phyloP scores from a whole-genome alignment of 2,888 invertebrate genomes.

The Catocala sponsa region DNA sequence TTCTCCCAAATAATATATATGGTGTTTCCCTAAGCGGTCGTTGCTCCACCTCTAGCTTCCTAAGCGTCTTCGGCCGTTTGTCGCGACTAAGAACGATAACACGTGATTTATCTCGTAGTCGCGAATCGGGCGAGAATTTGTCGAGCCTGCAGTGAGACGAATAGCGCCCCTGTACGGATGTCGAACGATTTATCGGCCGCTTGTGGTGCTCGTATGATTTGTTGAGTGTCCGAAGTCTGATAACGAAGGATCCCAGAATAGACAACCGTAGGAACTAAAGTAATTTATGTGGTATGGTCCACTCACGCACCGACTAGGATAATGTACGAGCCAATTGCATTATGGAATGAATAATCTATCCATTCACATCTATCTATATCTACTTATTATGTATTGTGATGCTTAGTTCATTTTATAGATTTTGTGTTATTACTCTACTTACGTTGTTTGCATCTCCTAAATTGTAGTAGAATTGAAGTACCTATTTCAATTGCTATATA shows the following conservation, averaged over 20 bases:
- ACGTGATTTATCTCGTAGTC: slow-evolving; percentile 67
- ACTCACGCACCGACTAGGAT: slow-evolving; percentile 8
- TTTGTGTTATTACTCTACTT: too few relatives aligned
- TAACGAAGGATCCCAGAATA: slow-evolving; percentile 51
- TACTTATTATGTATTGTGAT: too few relatives aligned
- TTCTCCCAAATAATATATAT: too few relatives aligned
- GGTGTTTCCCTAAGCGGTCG: too few relatives aligned
- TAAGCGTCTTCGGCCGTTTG: slow-evolving; percentile 37
- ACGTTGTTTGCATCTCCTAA: too few relatives aligned
- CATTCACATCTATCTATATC: too few relatives aligned
- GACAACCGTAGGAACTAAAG: slow-evolving; percentile 20
- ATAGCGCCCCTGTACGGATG: slow-evolving; percentile 65
- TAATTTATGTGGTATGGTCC: slow-evolving; percentile 39
- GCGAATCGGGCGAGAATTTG: slow-evolving; percentile 71
- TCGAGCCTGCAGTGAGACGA: slow-evolving; percentile 70
- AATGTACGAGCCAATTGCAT: slow-evolving; percentile 6
- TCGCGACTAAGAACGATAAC: slow-evolving; percentile 61
- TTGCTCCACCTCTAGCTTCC: too few relatives aligned
- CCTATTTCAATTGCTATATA: too few relatives aligned
- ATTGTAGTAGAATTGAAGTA: too few relatives aligned
- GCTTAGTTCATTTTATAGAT: too few relatives aligned
- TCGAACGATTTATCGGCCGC: slow-evolving; percentile 71
- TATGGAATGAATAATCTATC: too few relatives aligned
- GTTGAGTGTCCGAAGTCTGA: slow-evolving; percentile 55
- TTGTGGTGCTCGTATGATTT: slow-evolving; percentile 65